Percentiles rank a stretch among this genome's conserved stretches.
phyloP scores from a whole-genome alignment of 2,113 vertebrate genomes.

The Crypturellus undulatus region DNA sequence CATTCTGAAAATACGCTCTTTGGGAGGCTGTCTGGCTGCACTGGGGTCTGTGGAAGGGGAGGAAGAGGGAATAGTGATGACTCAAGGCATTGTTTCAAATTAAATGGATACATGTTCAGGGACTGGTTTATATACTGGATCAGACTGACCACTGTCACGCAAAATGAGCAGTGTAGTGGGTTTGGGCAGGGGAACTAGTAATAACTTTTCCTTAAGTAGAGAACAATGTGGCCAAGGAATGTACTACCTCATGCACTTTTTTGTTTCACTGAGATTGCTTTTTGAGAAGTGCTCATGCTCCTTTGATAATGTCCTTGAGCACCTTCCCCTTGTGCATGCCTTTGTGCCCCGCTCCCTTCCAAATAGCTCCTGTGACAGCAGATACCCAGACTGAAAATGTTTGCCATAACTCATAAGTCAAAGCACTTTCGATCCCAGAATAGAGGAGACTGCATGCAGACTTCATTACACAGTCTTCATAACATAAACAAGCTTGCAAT shows the following conservation, averaged over 20 bases:
- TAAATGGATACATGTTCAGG: not conserved
- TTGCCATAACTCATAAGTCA: slow-evolving; percentile 69
- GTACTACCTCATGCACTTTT: not conserved
- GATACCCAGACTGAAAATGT: slow-evolving; percentile 64
- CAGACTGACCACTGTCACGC: not conserved
- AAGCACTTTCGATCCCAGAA: slow-evolving; percentile 68
- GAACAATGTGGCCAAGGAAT: not conserved
- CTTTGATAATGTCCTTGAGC: slow-evolving; percentile 43
- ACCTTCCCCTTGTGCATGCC: slow-evolving; percentile 1
- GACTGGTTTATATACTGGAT: not conserved
- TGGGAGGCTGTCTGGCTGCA: not conserved
- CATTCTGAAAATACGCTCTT: not conserved
- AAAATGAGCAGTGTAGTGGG: not conserved
- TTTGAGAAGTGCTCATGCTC: not conserved
- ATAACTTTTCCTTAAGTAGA: slow-evolving; percentile 12
- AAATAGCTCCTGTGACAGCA: slow-evolving; percentile 43
- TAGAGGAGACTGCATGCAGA: slow-evolving; percentile 56
- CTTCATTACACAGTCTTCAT: slow-evolving; percentile 59
- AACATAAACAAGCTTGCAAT: slow-evolving; percentile 64
- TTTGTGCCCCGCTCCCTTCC: slow-evolving; percentile 33
- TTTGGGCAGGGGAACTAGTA: not conserved
- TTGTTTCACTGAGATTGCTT: slow-evolving; percentile 1
- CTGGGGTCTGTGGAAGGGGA: not conserved
- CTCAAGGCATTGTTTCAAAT: slow-evolving; percentile 14
- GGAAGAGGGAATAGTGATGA: not conserved